Evolutionary conservation across 92 coral and sea anemone genomes (phyloP).

Genomic region (Phenganax stokvisi): DNA sequence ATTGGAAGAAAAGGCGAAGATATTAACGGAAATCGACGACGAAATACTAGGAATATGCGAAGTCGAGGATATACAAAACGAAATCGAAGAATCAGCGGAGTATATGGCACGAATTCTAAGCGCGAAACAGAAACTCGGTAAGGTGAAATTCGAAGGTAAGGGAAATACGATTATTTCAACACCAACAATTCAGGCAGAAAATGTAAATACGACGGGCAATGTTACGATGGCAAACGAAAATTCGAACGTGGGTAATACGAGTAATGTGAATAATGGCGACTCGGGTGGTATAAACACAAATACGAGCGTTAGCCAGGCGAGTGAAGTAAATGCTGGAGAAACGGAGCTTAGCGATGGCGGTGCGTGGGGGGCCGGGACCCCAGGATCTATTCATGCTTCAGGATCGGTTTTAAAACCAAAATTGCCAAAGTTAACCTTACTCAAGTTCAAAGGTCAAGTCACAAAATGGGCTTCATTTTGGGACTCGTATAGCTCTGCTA

Average conservation of each 20-base stretch:
- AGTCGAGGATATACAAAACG: background rate
- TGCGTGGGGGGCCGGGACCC: background rate
- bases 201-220: background rate
- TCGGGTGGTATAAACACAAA: background rate
- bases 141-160: background rate
- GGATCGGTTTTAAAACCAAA: background rate
- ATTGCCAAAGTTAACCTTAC: background rate
- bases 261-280: background rate
- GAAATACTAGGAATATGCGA: background rate
- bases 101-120: background rate
- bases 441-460: constrained; percentile 10
- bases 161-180: background rate
- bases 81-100: constrained; percentile 18
- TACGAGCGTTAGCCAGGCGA: background rate
- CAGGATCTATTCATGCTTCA: background rate
- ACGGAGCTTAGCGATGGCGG: background rate
- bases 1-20: background rate
- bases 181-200: background rate
- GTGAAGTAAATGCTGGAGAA: background rate
- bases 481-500: constrained; percentile 15
- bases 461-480: constrained; percentile 6
- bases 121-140: background rate
- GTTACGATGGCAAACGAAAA: background rate
- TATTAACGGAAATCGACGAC: constrained; percentile 1
- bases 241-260: background rate